Evolutionary conservation across 2,888 invertebrate species (phyloP).

Genomic region (Heliothis peltigera): DNA sequence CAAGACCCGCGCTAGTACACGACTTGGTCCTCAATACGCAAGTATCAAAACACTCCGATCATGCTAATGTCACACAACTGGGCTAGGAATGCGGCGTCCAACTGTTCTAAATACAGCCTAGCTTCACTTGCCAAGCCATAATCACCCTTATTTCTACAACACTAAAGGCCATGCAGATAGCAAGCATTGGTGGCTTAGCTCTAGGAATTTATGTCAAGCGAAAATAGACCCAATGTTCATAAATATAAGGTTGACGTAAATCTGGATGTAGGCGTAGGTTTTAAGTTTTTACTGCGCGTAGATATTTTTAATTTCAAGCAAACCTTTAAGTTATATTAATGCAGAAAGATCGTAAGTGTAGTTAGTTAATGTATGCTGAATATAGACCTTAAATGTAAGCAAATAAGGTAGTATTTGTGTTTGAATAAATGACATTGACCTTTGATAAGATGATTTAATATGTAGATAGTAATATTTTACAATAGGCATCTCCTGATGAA

Average conservation of each 20-base stretch:
- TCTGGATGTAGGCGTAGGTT: neutral
- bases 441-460: neutral
- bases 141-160: neutral
- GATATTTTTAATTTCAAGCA: neutral
- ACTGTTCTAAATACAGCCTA: constrained; percentile 53
- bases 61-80: constrained; percentile 51
- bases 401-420: neutral
- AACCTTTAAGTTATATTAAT: neutral
- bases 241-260: constrained; percentile 6
- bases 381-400: neutral
- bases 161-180: neutral
- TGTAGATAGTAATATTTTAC: no score
- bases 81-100: constrained; percentile 52
- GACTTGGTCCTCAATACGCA: constrained; percentile 25
- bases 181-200: neutral
- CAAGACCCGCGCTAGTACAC: no score
- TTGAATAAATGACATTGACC: neutral
- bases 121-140: constrained; percentile 10
- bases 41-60: constrained; percentile 47
- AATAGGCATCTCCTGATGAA: no score
- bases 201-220: constrained; percentile 27
- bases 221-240: constrained; percentile 11
- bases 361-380: neutral
- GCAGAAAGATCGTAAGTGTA: neutral
- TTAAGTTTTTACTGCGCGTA: neutral